phyloP scores from a whole-genome alignment of 2,113 vertebrate species.

The Clarias gariepinus region DNA sequence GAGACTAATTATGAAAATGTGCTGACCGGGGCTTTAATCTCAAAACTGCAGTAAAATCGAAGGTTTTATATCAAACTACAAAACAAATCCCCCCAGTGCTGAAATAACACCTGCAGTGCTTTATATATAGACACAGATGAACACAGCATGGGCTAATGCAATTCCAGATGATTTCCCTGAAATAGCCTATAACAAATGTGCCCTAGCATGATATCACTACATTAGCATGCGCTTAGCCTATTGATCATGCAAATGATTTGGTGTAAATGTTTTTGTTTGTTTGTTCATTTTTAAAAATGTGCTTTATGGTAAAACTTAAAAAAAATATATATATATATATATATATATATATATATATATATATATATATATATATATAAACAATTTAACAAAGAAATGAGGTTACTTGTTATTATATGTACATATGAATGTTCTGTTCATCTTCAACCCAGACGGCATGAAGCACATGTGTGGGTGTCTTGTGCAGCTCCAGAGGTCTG shows the following conservation, averaged over 20 bases:
- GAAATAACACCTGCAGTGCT: conserved; percentile 18
- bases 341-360: too few relatives aligned
- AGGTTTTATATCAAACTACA: conserved; percentile 10
- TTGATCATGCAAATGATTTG: not conserved
- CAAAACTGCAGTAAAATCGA: not conserved
- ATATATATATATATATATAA: too few relatives aligned
- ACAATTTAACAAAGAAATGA: not conserved
- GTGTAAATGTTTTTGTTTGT: not conserved
- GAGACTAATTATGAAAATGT: conserved; percentile 19
- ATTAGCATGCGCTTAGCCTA: not conserved
- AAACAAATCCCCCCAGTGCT: conserved; percentile 1
- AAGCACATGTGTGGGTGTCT: not conserved
- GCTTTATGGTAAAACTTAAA: too few relatives aligned
- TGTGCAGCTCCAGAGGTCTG: conserved; percentile 8
- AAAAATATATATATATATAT: too few relatives aligned
- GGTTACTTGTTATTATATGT: not conserved
- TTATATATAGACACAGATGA: conserved; percentile 21
- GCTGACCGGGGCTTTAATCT: conserved; percentile 19
- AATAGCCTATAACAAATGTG: conserved; percentile 14
- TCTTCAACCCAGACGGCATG: not conserved
- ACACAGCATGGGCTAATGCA: conserved; percentile 28
- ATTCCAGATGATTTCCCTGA: conserved; percentile 5
- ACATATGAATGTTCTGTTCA: not conserved
- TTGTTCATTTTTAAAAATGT: not conserved
- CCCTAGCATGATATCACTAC: conserved; percentile 1